Base-by-base conservation (phyloP, 2,113 vertebrate species). In the Dolichallabes microphthalmus region DNA sequence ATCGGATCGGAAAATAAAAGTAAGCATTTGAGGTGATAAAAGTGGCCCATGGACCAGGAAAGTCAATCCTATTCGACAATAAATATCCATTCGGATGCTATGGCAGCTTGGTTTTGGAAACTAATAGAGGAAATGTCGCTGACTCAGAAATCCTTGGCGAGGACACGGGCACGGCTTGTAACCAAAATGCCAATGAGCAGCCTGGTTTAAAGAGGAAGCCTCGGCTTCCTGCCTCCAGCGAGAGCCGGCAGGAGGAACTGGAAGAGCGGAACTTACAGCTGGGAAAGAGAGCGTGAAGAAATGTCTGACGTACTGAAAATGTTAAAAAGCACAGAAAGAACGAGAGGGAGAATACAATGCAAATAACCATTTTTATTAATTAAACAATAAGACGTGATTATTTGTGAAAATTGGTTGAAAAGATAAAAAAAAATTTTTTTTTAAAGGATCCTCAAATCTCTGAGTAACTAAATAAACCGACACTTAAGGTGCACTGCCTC, bases 101-200 rank as follows among this genome's bases (percentile, higher is more conserved):
- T 89, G 88, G 90, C 88, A 90, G 83, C 85, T 63, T 84, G 9
- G 63, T 82, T 84, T 15, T 57, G 64, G 80, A 76, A 83, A 86
- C 52, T 27, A 74, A 22, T 5, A 78, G 63, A 85, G 83, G 80
- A 88, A 83, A 64, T 52, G 60, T 55, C 60, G 71, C 84, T 84
- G 87, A 89, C 66, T 86, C 78, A 89, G 82, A 86, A 90, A 85
- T 83, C 84, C 90, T 84, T 85, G 85, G 85, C 86, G 53, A 81
- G 82, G 86, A 89, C 83, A 74, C 50, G 50, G 50, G 32, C 82
- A 82, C 14, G 22, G 50, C 45, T 1, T 58, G 74, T 78, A 71
- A 81, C 71, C 69, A 80, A 55, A 85, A 32, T 73, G 77, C 75
- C 55, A 52, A 45, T 15, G 61, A 86, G 82, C 74, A 84, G 85